These are phyloP conservation scores for Myotis daubentonii DNA, from an alignment of 2,797 vertebrate species.

Conservation along the genomic window DNA sequence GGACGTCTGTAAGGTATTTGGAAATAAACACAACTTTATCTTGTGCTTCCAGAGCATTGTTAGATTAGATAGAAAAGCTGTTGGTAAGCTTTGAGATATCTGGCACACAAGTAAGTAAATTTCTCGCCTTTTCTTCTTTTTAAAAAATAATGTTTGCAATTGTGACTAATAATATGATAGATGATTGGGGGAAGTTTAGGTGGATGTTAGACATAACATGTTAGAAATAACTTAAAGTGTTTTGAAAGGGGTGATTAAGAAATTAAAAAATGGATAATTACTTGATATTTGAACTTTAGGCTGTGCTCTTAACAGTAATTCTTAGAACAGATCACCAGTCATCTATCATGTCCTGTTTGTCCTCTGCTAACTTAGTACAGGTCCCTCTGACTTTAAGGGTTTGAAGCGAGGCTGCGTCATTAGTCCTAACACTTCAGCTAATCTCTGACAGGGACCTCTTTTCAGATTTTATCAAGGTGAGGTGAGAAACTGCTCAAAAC, in stretches of 20 bases:
- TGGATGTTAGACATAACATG: background rate
- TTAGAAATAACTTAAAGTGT: background rate
- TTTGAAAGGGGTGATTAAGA: background rate
- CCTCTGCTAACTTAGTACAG: background rate
- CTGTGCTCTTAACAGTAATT: background rate
- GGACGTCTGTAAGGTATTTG: background rate
- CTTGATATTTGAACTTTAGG: background rate
- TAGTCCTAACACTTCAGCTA: background rate
- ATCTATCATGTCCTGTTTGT: background rate
- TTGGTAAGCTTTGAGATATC: slow-evolving; percentile 52
- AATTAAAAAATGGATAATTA: background rate
- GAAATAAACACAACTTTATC: slow-evolving; percentile 53
- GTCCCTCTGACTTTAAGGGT: background rate
- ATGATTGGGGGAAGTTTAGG: background rate
- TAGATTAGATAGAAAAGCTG: slow-evolving; percentile 53
- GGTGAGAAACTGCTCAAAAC: background rate
- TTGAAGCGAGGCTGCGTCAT: background rate
- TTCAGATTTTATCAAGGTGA: background rate
- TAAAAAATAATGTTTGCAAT: slow-evolving; percentile 30
- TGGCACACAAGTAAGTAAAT: slow-evolving; percentile 31
- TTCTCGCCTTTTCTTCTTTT: slow-evolving; percentile 51
- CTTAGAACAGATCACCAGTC: background rate
- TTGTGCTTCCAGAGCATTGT: slow-evolving; percentile 56
- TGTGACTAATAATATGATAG: slow-evolving; percentile 51
- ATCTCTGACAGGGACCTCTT: background rate